A percentile compares a stretch with the other conserved stretches of the same genome.
Conservation (phyloP, 2,113 vertebrate genomes). For the Sclerurus mexicanus region DNA sequence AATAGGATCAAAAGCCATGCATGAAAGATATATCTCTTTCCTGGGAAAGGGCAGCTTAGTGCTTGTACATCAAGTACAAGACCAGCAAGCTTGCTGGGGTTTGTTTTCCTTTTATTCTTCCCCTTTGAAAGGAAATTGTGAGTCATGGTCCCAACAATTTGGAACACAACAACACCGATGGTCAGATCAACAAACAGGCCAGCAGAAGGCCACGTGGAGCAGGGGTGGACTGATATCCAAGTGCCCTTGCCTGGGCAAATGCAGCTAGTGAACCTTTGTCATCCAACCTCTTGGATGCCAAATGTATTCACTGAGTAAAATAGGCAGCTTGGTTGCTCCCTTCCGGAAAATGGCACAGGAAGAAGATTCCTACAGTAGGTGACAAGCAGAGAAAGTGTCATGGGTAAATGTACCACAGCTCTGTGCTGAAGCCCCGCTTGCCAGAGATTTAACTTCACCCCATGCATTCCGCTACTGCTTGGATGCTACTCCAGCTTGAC, state of each 20-base stretch:
- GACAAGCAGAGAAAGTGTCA: background rate
- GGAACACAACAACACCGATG: background rate
- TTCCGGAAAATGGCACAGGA: background rate
- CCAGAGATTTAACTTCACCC: background rate
- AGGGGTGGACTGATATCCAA: background rate
- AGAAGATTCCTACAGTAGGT: background rate
- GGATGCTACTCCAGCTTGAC: slow-evolving; percentile 39
- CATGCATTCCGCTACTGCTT: background rate
- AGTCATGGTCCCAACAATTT: background rate
- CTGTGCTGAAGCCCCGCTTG: background rate
- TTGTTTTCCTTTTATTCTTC: background rate
- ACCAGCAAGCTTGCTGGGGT: background rate
- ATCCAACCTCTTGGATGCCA: background rate
- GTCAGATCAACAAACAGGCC: slow-evolving; percentile 18
- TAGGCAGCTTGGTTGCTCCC: slow-evolving; percentile 2
- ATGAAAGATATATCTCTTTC: background rate
- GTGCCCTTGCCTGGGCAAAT: background rate
- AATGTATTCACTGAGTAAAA: background rate
- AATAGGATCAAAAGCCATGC: background rate
- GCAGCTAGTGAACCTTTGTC: background rate
- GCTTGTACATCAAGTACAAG: background rate
- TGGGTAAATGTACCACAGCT: background rate
- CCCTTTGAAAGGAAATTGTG: background rate
- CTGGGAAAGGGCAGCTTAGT: background rate
- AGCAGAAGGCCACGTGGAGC: background rate